A percentile compares a stretch with the other conserved stretches of the same genome.
Evolutionary conservation across 2,113 vertebrate species (phyloP).

Genomic region (Anarhynchus alexandrinus): DNA sequence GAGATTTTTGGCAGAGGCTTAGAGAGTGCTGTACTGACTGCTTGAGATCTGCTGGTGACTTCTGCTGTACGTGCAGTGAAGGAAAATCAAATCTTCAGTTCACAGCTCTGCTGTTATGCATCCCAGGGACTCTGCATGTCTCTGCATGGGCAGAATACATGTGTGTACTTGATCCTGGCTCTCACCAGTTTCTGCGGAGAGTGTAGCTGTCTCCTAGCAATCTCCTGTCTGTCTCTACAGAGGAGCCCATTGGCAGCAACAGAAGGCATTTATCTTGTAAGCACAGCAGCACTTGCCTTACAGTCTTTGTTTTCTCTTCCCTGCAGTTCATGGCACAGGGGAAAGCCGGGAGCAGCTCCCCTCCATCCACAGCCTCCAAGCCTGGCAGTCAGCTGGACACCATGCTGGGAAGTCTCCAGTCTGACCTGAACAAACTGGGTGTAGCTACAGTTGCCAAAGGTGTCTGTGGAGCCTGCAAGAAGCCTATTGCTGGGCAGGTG

Average conservation of each 20-base stretch:
- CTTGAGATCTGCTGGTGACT: background rate
- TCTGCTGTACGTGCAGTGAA: background rate
- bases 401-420: slow-evolving; percentile 97
- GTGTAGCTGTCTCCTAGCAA: background rate
- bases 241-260: background rate
- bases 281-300: background rate
- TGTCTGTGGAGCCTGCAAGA: slow-evolving; percentile 96
- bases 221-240: background rate
- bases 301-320: background rate
- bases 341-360: slow-evolving; percentile 78
- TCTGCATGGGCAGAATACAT: background rate
- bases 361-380: slow-evolving; percentile 78
- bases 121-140: background rate
- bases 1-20: background rate
- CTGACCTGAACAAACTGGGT: slow-evolving; percentile 94
- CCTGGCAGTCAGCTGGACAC: slow-evolving; percentile 97
- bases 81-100: background rate
- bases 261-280: background rate
- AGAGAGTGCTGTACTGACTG: background rate
- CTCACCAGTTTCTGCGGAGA: background rate
- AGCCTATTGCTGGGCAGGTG: slow-evolving; percentile 98
- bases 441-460: slow-evolving; percentile 97
- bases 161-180: background rate
- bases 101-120: background rate
- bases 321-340: slow-evolving; percentile 93